phyloP scores from a whole-genome alignment of 2,113 vertebrate genomes.

The Panthera uncia region DNA sequence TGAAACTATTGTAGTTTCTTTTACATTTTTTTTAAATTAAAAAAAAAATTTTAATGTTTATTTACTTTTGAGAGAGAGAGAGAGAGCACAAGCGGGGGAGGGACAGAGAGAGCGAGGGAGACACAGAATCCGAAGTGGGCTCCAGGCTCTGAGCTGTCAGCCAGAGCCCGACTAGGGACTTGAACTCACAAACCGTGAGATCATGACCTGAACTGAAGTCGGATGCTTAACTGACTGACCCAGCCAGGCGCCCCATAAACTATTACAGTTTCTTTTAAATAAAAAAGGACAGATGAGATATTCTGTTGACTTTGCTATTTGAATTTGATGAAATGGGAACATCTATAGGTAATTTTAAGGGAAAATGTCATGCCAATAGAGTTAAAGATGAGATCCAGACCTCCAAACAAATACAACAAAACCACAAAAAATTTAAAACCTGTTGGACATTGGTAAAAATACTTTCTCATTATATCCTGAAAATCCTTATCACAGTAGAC shows the following conservation, averaged over 20 bases:
- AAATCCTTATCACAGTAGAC: not conserved
- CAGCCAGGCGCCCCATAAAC: no score
- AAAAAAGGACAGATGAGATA: not conserved
- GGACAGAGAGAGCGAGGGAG: no score
- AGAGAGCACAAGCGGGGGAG: no score
- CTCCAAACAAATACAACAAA: not conserved
- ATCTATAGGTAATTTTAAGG: not conserved
- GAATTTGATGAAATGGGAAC: not conserved
- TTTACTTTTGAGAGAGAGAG: no score
- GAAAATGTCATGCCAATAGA: not conserved
- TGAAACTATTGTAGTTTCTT: not conserved
- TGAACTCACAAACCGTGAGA: no score
- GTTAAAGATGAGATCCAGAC: not conserved
- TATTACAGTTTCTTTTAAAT: not conserved
- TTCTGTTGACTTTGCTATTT: not conserved
- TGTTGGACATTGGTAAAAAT: not conserved
- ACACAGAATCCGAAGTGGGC: no score
- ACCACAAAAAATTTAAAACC: not conserved
- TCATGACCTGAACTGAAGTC: no score
- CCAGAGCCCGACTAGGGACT: no score
- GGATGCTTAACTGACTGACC: no score
- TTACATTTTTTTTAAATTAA: no score
- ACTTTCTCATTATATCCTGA: not conserved
- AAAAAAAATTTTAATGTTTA: no score
- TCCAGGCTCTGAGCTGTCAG: no score